Conservation (phyloP, 1,140 invertebrate species). For the Drosophila seguyi region DNA sequence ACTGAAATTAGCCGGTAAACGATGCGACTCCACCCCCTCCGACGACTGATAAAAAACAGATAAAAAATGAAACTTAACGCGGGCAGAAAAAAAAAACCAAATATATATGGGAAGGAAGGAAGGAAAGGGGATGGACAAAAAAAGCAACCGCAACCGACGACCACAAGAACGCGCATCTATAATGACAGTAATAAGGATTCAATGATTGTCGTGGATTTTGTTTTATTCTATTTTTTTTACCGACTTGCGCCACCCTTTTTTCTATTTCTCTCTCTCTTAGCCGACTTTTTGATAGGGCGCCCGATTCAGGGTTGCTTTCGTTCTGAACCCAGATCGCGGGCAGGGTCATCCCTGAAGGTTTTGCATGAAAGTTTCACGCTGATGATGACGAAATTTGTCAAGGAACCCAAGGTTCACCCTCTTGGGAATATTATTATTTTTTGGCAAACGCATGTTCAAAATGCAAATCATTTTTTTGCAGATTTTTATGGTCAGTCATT, state of each 20-base stretch:
- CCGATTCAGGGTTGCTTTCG: constrained; percentile 39
- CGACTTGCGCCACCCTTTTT: constrained; percentile 60
- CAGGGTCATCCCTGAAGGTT: constrained; percentile 34
- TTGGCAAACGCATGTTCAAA: constrained; percentile 31
- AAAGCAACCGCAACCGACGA: constrained; percentile 51
- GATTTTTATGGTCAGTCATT: constrained; percentile 33
- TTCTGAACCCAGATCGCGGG: constrained; percentile 40
- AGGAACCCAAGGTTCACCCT: not conserved
- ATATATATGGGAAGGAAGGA: not conserved
- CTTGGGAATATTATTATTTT: constrained; percentile 34
- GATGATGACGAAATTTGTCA: constrained; percentile 36
- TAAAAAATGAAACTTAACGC: constrained; percentile 65
- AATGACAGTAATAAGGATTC: constrained; percentile 83
- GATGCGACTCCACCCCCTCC: constrained; percentile 46
- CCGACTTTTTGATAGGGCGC: constrained; percentile 66
- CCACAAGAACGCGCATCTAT: constrained; percentile 64
- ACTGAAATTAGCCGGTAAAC: constrained; percentile 82
- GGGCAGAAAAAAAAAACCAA: not conserved
- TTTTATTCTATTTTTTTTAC: constrained; percentile 47
- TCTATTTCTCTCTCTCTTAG: not conserved
- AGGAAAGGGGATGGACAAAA: constrained; percentile 10
- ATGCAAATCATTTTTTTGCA: constrained; percentile 56
- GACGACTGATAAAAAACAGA: constrained; percentile 63
- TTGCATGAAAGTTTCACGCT: constrained; percentile 60
- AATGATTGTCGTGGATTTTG: constrained; percentile 77